These are phyloP conservation scores for Erythrocercus mccallii DNA, from an alignment of 2,113 vertebrate genomes.

Conservation along the genomic window DNA sequence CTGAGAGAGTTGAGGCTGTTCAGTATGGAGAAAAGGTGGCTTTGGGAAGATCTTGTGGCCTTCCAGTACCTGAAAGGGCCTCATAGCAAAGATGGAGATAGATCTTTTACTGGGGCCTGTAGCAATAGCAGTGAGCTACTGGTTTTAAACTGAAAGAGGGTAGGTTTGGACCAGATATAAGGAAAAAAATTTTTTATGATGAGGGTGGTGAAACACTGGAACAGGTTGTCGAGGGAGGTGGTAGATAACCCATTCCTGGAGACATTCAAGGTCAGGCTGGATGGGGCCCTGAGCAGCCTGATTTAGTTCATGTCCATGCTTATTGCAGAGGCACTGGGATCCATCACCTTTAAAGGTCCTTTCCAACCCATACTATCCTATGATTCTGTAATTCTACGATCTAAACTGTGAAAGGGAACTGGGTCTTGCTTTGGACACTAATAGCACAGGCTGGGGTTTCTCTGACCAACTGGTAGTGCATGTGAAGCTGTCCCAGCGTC, in stretches of 20 bases:
- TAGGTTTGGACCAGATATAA: neutral
- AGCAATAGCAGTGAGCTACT: neutral
- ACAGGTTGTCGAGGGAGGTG: neutral
- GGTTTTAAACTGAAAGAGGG: neutral
- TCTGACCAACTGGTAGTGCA: neutral
- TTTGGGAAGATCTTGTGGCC: neutral
- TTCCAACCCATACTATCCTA: neutral
- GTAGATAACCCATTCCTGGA: neutral
- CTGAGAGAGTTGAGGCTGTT: neutral
- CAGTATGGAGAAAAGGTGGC: neutral
- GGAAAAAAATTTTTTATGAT: neutral
- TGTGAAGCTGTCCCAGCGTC: neutral
- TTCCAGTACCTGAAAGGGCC: neutral
- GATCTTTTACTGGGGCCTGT: neutral
- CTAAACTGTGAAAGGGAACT: neutral
- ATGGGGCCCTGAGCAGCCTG: neutral
- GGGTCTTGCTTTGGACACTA: neutral
- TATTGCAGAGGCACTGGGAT: neutral
- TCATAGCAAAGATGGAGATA: neutral
- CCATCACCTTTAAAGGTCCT: neutral
- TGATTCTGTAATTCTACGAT: neutral
- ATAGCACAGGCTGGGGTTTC: neutral
- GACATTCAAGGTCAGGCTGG: neutral
- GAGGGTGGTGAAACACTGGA: neutral
- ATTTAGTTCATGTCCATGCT: neutral